A percentile compares a stretch with the other conserved stretches of the same genome.
Evolutionary conservation across 2,113 vertebrate species (phyloP).

Genomic region (Craseonycteris thonglongyai): DNA sequence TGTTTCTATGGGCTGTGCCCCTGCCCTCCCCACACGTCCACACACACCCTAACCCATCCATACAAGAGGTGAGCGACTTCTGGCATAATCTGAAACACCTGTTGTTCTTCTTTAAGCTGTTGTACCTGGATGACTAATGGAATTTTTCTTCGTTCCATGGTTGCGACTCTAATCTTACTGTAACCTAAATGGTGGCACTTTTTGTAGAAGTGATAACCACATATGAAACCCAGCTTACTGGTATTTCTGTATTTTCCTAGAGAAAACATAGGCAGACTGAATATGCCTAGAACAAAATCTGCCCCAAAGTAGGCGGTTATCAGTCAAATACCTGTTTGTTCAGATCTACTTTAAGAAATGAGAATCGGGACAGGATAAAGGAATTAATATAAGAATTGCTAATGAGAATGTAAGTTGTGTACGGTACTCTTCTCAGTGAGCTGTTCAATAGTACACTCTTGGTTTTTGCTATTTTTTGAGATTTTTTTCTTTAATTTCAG

Average conservation of each 20-base stretch:
- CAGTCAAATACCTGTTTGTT: background rate
- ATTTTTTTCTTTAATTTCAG: conserved; percentile 78
- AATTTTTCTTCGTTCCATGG: background rate
- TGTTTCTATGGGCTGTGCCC: background rate
- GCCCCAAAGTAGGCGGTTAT: background rate
- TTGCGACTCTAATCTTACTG: background rate
- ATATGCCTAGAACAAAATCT: background rate
- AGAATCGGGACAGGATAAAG: background rate
- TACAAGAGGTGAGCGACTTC: background rate
- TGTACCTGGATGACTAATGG: background rate
- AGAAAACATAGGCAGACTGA: background rate
- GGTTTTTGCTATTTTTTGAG: conserved; percentile 9
- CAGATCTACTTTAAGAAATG: background rate
- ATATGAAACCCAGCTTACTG: background rate
- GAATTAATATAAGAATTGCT: background rate
- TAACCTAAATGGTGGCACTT: background rate
- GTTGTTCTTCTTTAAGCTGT: background rate
- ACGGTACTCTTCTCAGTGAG: background rate
- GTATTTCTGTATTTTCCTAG: background rate
- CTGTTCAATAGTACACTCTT: background rate
- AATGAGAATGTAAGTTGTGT: background rate
- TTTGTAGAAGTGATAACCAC: background rate
- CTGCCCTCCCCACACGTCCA: background rate
- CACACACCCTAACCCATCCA: too few relatives aligned
- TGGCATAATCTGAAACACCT: background rate